These are phyloP conservation scores for Andinoacara biseriatus DNA, from an alignment of 2,113 vertebrate genomes.

Conservation along the genomic window DNA sequence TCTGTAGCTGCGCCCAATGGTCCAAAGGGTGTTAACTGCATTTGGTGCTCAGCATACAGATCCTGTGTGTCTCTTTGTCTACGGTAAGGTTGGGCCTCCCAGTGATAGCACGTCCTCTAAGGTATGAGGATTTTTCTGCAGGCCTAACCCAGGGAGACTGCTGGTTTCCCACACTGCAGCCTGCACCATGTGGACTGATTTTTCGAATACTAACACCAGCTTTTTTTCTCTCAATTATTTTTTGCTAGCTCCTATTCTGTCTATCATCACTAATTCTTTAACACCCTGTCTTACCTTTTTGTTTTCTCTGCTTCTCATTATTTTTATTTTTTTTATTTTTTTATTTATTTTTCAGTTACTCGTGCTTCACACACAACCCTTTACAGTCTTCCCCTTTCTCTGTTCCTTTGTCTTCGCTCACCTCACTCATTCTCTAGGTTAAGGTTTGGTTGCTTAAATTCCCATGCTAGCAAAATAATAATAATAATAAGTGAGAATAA, in stretches of 20 bases:
- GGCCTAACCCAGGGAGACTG: conserved; percentile 43
- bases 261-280: neutral
- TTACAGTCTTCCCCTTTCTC: neutral
- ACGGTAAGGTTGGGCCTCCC: conserved; percentile 44
- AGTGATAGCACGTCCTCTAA: conserved; percentile 47
- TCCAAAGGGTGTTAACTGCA: conserved; percentile 28
- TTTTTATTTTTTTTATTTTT: neutral
- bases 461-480: conserved; percentile 14
- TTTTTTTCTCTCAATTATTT: neutral
- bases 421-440: neutral
- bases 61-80: conserved; percentile 31
- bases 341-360: neutral
- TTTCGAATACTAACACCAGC: conserved; percentile 6
- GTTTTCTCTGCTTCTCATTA: neutral
- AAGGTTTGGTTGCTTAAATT: conserved; percentile 11
- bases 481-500: neutral
- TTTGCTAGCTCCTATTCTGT: neutral
- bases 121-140: conserved; percentile 33
- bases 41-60: conserved; percentile 53
- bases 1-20: neutral
- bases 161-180: conserved; percentile 59
- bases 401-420: neutral
- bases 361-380: neutral
- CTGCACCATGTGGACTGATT: conserved; percentile 27
- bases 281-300: neutral